A percentile compares a stretch with the other conserved stretches of the same genome.
Evolutionary conservation across 2,113 vertebrate genomes (phyloP).

Genomic region (Eurypyga helias): DNA sequence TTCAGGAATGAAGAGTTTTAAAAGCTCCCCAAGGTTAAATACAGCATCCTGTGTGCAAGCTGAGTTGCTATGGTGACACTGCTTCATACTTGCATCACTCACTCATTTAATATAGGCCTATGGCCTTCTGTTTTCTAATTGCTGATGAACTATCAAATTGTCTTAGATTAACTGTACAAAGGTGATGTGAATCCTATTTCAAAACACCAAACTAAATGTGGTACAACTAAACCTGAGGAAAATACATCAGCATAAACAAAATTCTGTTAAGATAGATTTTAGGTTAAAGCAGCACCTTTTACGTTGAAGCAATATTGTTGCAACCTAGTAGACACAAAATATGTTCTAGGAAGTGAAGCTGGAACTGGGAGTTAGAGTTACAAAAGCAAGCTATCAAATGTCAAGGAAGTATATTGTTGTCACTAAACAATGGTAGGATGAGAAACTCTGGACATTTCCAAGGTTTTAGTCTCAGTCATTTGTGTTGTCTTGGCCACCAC

Average conservation of each 20-base stretch:
- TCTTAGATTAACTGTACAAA: constrained; percentile 36
- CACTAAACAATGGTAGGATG: neutral
- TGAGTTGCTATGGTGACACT: constrained; percentile 51
- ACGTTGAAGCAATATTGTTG: neutral
- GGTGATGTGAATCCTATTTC: neutral
- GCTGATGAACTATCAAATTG: constrained; percentile 23
- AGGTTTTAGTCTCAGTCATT: neutral
- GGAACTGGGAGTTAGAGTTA: neutral
- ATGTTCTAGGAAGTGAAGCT: neutral
- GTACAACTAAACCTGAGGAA: neutral
- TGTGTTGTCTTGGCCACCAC: neutral
- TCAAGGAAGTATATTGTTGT: neutral
- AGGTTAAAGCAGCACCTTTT: neutral
- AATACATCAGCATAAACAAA: neutral
- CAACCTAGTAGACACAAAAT: neutral
- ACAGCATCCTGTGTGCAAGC: constrained; percentile 45
- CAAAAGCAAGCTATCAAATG: neutral
- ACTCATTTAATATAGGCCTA: constrained; percentile 28
- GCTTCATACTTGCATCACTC: constrained; percentile 48
- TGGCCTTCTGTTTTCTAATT: constrained; percentile 37
- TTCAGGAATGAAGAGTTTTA: constrained; percentile 53
- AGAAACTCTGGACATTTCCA: neutral
- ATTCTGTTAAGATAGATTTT: neutral
- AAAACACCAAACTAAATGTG: neutral
- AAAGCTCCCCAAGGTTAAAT: constrained; percentile 60